A percentile compares a stretch with the other conserved stretches of the same genome.
Conservation (phyloP, 2,888 invertebrate genomes). For the Smittia aterrima region DNA sequence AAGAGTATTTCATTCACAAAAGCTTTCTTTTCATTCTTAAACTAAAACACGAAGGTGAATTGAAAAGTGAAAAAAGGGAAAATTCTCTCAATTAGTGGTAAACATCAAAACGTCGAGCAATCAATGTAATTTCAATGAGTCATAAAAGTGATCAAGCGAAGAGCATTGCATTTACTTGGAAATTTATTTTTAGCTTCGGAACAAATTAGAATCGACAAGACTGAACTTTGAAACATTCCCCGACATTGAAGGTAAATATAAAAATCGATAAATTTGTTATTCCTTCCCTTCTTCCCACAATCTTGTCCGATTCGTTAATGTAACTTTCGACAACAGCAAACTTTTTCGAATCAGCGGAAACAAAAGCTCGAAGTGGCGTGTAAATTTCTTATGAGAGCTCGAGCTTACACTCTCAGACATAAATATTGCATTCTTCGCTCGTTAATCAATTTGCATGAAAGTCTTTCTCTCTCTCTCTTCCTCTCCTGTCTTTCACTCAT, state of each 20-base stretch:
- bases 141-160: too few relatives aligned
- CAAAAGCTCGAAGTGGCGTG: background rate
- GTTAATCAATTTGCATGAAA: conserved; percentile 5
- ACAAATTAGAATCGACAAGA: too few relatives aligned
- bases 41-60: background rate
- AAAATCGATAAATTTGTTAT: background rate
- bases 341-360: background rate
- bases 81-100: background rate
- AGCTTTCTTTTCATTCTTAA: background rate
- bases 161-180: too few relatives aligned
- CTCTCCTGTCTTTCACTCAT: background rate
- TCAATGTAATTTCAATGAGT: too few relatives aligned
- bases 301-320: background rate
- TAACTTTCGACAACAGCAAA: background rate
- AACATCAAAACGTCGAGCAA: background rate
- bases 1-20: conserved; percentile 28
- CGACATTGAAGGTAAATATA: background rate
- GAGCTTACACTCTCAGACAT: background rate
- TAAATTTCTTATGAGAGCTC: background rate
- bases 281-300: background rate
- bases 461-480: too few relatives aligned
- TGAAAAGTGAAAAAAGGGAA: background rate
- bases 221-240: too few relatives aligned
- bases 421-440: background rate
- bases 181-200: too few relatives aligned